Conservation (phyloP, 2,888 invertebrate genomes). For the Lepidochrysops patricia region DNA sequence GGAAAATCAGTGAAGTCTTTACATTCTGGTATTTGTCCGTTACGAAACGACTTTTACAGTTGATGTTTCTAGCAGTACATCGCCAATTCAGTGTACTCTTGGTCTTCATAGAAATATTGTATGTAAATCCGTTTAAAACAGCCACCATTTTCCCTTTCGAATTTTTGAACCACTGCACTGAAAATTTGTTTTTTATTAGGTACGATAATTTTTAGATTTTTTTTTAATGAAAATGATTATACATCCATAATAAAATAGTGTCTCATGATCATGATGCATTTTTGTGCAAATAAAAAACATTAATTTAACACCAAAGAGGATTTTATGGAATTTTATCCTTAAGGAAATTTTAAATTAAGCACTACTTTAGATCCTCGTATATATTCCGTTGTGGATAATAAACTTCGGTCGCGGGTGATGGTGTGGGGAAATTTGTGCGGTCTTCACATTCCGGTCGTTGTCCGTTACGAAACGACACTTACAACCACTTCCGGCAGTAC, state of each 20-base stretch:
- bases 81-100: conserved; percentile 24
- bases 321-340: too few species aligned
- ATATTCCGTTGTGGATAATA: conserved; percentile 24
- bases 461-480: conserved; percentile 27
- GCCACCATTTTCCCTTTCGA: conserved; percentile 22
- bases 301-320: too few species aligned
- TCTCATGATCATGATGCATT: too few species aligned
- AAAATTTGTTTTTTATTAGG: conserved; percentile 8
- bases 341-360: background rate
- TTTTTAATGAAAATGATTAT: too few species aligned
- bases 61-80: conserved; percentile 27
- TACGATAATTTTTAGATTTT: too few species aligned
- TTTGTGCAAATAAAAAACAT: too few species aligned
- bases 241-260: too few species aligned
- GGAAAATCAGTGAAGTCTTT: background rate
- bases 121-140: conserved; percentile 26
- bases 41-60: background rate
- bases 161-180: conserved; percentile 23
- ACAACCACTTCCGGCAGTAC: conserved; percentile 28
- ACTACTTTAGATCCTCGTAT: background rate
- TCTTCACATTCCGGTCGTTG: conserved; percentile 18
- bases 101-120: conserved; percentile 19
- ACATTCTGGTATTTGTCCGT: background rate
- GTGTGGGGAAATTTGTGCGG: conserved; percentile 25
- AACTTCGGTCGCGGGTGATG: conserved; percentile 25